phyloP scores from a whole-genome alignment of 2,797 vertebrate species.

The Menidia menidia region DNA sequence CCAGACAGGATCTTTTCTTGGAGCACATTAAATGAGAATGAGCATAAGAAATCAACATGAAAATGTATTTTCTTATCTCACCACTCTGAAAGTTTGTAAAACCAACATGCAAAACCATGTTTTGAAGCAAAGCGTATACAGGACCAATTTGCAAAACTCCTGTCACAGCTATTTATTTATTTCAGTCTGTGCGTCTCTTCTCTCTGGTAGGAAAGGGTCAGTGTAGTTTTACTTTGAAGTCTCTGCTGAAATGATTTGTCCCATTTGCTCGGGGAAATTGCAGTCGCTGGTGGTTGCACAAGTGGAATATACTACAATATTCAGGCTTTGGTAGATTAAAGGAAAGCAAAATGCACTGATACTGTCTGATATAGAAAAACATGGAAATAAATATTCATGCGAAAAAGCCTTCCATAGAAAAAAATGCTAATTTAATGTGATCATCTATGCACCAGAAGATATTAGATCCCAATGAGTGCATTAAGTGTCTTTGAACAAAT shows the following conservation, averaged over 20 bases:
- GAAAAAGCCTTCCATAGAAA: conserved; percentile 54
- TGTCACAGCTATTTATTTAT: conserved; percentile 67
- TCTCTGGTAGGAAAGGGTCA: conserved; percentile 67
- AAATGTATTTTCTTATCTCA: conserved; percentile 62
- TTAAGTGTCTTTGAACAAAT: conserved; percentile 40
- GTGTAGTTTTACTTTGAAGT: conserved; percentile 77
- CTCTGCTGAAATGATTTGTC: conserved; percentile 68
- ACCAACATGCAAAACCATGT: conserved; percentile 54
- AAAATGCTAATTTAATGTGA: conserved; percentile 65
- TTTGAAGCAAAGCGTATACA: conserved; percentile 71
- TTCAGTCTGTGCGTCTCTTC: conserved; percentile 44
- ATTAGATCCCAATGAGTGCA: conserved; percentile 37
- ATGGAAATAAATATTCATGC: conserved; percentile 74
- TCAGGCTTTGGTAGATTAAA: conserved; percentile 74
- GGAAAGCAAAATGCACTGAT: conserved; percentile 62
- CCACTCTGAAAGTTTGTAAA: conserved; percentile 50
- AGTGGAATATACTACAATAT: conserved; percentile 54
- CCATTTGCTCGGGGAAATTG: conserved; percentile 64
- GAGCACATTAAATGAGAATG: conserved; percentile 39
- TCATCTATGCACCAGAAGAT: conserved; percentile 43
- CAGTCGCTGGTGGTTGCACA: conserved; percentile 59
- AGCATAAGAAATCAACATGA: conserved; percentile 67
- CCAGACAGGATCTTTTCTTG: conserved; percentile 23
- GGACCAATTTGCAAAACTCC: conserved; percentile 76
- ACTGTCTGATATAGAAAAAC: conserved; percentile 48